Conservation (phyloP, 2,888 invertebrate species). For the Drosophila aldrichi region DNA sequence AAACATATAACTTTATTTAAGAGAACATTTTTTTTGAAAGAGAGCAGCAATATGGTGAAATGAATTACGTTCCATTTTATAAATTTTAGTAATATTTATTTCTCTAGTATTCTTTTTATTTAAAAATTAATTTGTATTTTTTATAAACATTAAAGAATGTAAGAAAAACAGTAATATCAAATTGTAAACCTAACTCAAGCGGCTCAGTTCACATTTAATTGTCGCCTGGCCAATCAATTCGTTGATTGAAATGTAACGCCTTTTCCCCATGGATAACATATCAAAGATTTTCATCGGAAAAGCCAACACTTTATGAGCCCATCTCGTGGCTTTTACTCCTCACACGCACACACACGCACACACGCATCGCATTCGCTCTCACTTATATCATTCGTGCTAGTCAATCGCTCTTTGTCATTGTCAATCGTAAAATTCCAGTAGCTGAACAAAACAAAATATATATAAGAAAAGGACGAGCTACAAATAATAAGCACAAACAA, state of each 20-base stretch:
- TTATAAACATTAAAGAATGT: too few species aligned
- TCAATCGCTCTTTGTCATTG: constrained; percentile 72
- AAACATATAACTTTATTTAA: neutral
- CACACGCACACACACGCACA: neutral
- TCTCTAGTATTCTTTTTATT: too few species aligned
- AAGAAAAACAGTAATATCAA: too few species aligned
- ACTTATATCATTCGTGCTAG: constrained; percentile 21
- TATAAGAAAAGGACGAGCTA: constrained; percentile 48
- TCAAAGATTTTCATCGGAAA: neutral
- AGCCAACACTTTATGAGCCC: constrained; percentile 10
- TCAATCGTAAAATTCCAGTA: constrained; percentile 69
- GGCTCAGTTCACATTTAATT: neutral
- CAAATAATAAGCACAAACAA: constrained; percentile 77
- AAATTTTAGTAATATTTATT: too few species aligned
- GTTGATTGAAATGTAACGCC: neutral
- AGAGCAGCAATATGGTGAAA: too few species aligned
- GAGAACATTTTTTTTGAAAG: neutral
- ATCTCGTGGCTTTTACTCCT: constrained; percentile 14
- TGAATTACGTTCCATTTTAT: too few species aligned
- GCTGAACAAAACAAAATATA: constrained; percentile 8
- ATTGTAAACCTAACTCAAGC: too few species aligned
- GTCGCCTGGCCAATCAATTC: neutral
- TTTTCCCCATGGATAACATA: neutral
- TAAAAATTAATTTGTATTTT: too few species aligned
- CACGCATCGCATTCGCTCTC: constrained; percentile 1